Evolutionary conservation across 2,797 vertebrate species (phyloP), one percentile per base, ranked within the genome.

Genomic region (Hoplostethus mediterraneus): DNA sequence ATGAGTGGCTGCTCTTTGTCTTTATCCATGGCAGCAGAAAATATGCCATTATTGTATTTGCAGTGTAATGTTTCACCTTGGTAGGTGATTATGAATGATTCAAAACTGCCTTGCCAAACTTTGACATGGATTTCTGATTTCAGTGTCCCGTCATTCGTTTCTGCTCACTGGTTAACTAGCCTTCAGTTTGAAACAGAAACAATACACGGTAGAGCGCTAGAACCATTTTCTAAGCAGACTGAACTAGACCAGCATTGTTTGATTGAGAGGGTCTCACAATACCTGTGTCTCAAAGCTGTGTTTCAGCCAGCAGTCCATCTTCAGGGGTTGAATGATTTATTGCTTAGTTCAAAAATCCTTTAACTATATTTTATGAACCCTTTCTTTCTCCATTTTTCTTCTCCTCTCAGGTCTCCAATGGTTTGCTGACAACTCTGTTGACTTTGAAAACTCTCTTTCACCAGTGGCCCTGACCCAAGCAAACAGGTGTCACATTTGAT

Each of bases 181-280:
- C 2, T 28, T 11, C 52, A 6, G 25, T 28, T 25, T 38, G 2
- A 33, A 67, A 14, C 47, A 58, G 11, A 25, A 3, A 57, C 31
- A 11, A 42, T 16, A 49, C 13, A 60, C n/a, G 10, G 47, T 49
- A 10, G 5, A 9, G 7, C 44, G 6, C 49, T 36, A n/a, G 13
- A 14, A 13, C 4, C 30, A 17, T 3, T 54, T 60, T 13, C 14
- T 9, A 45, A 6, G 8, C 45, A 36, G 60, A 60, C 21, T 25
- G 13, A 69, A 57, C 36, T 14, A 60, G 53, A 57, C 12, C 11
- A 25, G 48, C 63, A 59, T 25, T 66, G 68, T 70, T 12, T 38
- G 71, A 75, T 40, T 30, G 67, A 61, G 53, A 55, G 13, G 42
- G 11, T 73, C 65, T 75, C 28, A 60, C 67, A 75, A 72, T 30